phyloP scores from a whole-genome alignment of 2,888 invertebrate species.

The Pammene aurita region DNA sequence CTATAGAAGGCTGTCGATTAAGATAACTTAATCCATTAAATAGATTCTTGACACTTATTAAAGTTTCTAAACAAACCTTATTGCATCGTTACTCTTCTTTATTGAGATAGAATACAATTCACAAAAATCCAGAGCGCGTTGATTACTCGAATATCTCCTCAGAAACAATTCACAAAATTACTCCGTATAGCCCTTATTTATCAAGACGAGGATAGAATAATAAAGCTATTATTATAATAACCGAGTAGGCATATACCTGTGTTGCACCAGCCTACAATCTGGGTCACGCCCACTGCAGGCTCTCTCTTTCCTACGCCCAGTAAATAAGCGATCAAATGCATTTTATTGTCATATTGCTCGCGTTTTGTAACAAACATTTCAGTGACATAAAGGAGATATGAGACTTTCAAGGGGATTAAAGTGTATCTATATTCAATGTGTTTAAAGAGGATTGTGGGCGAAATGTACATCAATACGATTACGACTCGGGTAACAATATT shows the following conservation, averaged over 20 bases:
- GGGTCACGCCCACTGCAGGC: conserved; percentile 39
- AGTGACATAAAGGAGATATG: conserved; percentile 12
- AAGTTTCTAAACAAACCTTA: too few relatives aligned
- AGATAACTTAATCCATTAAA: too few relatives aligned
- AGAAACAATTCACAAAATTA: conserved; percentile 17
- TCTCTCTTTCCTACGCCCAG: conserved; percentile 31
- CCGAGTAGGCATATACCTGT: conserved; percentile 35
- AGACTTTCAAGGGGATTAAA: conserved; percentile 27
- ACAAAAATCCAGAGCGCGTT: not conserved
- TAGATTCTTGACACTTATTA: too few relatives aligned
- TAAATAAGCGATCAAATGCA: conserved; percentile 41
- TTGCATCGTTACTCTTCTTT: too few relatives aligned
- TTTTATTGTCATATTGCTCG: conserved; percentile 26
- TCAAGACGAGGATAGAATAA: conserved; percentile 28
- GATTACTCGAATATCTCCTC: conserved; percentile 9
- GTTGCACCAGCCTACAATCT: conserved; percentile 34
- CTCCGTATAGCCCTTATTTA: conserved; percentile 19
- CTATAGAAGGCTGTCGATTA: too few relatives aligned
- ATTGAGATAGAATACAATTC: too few relatives aligned
- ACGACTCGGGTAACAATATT: not conserved
- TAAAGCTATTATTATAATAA: conserved; percentile 37
- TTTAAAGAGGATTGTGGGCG: conserved; percentile 13
- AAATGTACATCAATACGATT: conserved; percentile 26
- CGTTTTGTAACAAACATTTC: conserved; percentile 27
- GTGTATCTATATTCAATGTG: conserved; percentile 16